Evolutionary conservation across 1,140 invertebrate species (phyloP).

Genomic region (Magallana ariakensis): DNA sequence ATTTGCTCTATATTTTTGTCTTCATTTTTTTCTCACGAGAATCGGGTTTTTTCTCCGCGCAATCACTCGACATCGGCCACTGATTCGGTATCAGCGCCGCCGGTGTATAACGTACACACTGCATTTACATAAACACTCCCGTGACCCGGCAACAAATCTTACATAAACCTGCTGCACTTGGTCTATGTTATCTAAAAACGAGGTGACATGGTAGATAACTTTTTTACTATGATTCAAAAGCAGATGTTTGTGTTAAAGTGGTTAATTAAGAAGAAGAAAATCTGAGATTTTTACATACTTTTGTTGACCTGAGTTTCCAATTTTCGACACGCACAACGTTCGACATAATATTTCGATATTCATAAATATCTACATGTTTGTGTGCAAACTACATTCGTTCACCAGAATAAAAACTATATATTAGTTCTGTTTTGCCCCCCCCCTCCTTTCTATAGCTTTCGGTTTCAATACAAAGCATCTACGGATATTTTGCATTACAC

Average conservation of each 20-base stretch:
- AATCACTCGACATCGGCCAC: not conserved
- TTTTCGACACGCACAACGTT: not conserved
- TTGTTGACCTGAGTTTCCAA: not conserved
- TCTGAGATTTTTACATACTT: no score
- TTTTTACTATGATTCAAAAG: not conserved
- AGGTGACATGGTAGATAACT: not conserved
- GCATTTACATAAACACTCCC: not conserved
- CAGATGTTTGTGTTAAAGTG: no score
- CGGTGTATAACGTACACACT: not conserved
- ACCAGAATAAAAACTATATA: no score
- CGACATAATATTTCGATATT: not conserved
- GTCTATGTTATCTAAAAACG: not conserved
- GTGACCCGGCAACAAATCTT: not conserved
- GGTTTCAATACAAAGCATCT: no score
- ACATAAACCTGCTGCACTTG: not conserved
- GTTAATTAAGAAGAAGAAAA: not conserved
- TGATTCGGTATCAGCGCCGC: not conserved
- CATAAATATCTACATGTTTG: not conserved
- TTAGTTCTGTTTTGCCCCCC: no score
- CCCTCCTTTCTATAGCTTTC: no score
- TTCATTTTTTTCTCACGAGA: slow-evolving; percentile 10
- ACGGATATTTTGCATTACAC: no score
- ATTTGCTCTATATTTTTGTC: no score
- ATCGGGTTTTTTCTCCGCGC: not conserved
- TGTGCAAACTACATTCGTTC: not conserved